These are phyloP conservation scores for Drosophila eohydei DNA, from an alignment of 2,888 invertebrate genomes.

Conservation along the genomic window DNA sequence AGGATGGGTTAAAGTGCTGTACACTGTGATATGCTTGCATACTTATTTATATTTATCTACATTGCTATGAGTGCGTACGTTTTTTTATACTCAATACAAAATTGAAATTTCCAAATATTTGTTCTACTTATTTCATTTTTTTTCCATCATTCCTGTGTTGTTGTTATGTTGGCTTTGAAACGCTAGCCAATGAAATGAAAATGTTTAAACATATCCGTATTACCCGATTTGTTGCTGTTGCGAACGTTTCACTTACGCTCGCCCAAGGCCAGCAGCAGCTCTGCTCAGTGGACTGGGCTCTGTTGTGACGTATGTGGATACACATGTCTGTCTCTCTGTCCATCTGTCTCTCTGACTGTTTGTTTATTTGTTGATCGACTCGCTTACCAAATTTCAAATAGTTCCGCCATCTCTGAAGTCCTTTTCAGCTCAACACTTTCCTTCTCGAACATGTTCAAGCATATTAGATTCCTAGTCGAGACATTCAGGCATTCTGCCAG, in stretches of 20 bases:
- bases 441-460: not conserved
- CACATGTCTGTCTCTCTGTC: constrained; percentile 19
- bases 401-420: constrained; percentile 19
- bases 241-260: constrained; percentile 67
- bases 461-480: too few relatives aligned
- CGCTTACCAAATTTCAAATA: constrained; percentile 21
- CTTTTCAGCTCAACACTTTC: constrained; percentile 7
- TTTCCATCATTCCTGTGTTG: constrained; percentile 13
- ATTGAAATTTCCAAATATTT: constrained; percentile 76
- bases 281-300: constrained; percentile 39
- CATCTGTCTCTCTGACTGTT: not conserved
- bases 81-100: constrained; percentile 62
- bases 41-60: constrained; percentile 13
- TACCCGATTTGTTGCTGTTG: constrained; percentile 53
- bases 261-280: constrained; percentile 58
- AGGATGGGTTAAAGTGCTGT: not conserved
- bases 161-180: constrained; percentile 51
- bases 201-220: constrained; percentile 67
- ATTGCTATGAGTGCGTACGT: constrained; percentile 14
- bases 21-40: constrained; percentile 39
- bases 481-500: too few relatives aligned
- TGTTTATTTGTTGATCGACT: constrained; percentile 22
- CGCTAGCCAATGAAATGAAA: constrained; percentile 63
- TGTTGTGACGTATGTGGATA: constrained; percentile 55
- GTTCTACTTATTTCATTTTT: constrained; percentile 57